phyloP scores from a whole-genome alignment of 2,113 vertebrate genomes.

The Delphinus delphis region DNA sequence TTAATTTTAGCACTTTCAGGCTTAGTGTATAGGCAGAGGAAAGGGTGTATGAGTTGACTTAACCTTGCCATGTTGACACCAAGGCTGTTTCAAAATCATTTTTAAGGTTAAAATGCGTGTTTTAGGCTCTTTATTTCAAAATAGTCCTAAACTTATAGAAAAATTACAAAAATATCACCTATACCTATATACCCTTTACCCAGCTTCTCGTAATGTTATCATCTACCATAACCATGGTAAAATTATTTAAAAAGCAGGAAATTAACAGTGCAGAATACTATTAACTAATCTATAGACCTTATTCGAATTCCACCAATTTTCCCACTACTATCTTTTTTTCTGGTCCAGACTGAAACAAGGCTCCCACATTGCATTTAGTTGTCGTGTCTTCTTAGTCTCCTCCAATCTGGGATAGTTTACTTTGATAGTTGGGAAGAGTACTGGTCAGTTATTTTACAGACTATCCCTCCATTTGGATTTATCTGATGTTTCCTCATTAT shows the following conservation, averaged over 20 bases:
- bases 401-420: not conserved
- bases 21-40: not conserved
- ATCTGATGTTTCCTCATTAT: not conserved
- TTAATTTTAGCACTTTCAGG: not conserved
- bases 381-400: not conserved
- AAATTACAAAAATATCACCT: not conserved
- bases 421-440: not conserved
- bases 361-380: not conserved
- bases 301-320: not conserved
- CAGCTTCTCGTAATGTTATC: not conserved
- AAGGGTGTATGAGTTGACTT: not conserved
- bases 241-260: not conserved
- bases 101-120: not conserved
- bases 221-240: not conserved
- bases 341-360: not conserved
- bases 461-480: not conserved
- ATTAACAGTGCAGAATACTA: not conserved
- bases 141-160: not conserved
- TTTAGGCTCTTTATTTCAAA: not conserved
- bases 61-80: not conserved
- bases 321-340: not conserved
- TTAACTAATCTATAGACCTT: not conserved
- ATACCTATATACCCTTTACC: not conserved
- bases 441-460: not conserved
- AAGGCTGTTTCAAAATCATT: not conserved